Evolutionary conservation across 2,113 vertebrate genomes (phyloP).

Genomic region (Drymodes brunneopygia): DNA sequence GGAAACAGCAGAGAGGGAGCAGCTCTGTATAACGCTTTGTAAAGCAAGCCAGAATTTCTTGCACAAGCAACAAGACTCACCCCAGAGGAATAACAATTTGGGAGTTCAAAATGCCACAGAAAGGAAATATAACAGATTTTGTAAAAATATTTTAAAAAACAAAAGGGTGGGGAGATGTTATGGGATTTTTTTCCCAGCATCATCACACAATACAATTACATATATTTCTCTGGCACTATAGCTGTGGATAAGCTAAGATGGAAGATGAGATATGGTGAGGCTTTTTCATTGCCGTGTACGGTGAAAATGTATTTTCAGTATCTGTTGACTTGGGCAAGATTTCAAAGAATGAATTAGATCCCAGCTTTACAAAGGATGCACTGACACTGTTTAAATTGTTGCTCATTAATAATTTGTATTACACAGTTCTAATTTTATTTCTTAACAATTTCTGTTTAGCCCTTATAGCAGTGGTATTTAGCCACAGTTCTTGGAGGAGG

Average conservation of each 20-base stretch:
- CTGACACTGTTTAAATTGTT: not conserved
- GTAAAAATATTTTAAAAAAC: not conserved
- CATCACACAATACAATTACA: not conserved
- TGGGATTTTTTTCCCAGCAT: not conserved
- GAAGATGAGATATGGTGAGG: not conserved
- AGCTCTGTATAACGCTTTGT: not conserved
- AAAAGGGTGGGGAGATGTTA: fast-evolving
- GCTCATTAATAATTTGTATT: not conserved
- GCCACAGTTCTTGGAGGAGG: not conserved
- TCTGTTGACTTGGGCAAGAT: not conserved
- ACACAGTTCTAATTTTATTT: not conserved
- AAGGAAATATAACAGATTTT: not conserved
- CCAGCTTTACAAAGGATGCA: not conserved
- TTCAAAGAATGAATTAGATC: not conserved
- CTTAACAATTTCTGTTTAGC: not conserved
- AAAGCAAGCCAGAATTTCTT: not conserved
- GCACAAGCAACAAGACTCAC: not conserved
- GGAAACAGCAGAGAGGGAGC: not conserved
- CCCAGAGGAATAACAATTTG: not conserved
- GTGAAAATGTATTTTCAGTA: not conserved
- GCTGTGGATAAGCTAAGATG: not conserved
- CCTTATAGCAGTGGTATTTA: not conserved
- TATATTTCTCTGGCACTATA: not conserved
- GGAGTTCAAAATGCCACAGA: not conserved
- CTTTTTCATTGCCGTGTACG: not conserved